Evolutionary conservation across 2,888 invertebrate genomes (phyloP), one percentile per base, ranked within the genome.

Genomic region (Dolichomitus sp.): DNA sequence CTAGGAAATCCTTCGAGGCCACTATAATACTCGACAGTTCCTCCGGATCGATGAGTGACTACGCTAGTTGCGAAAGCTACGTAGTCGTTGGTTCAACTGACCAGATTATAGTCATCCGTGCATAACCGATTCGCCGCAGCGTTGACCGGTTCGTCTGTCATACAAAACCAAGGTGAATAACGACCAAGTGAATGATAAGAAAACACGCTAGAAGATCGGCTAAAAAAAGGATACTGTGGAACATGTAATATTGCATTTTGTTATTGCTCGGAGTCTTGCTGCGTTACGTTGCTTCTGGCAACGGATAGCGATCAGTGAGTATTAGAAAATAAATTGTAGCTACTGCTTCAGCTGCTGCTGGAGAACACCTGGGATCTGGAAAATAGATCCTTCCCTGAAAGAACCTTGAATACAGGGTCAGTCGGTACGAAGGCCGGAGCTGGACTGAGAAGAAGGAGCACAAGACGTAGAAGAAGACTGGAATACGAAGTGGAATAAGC

Each of bases 251-350:
- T 30, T 5, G 7, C n/a, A 11, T 7, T 59, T 50, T 52, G 30
- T 37, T 54, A 73, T 68, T 40, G 72, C 54, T 42, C 12, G 48
- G 73, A 77, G 73, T 73, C 84, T 88, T 90, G 86, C 91, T 91
- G 83, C 89, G 87, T 87, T 85, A 88, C 86, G 89, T 91, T 91
- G 89, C 91, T 72, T 45, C 63, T 48, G 84, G 91, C 88, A 91
- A 91, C 87, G 87, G 89, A 86, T 86, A 88, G 86, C 89, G 89
- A 85, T 84, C 84, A 91, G 91, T 88, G 89, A 72, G 68, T 48
- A 69, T 59, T 48, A 50, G n/a, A 37, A 45, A 63, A 23, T 52
- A 33, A 57, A 61, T 50, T 66, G 61, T 69, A 33, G 63, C 69
- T 61, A 69, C 54, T 1, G 30, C 57, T 45, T 23, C 30, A 66